Base-by-base conservation (phyloP, 2,113 vertebrate species). In the Sorex fumeus region DNA sequence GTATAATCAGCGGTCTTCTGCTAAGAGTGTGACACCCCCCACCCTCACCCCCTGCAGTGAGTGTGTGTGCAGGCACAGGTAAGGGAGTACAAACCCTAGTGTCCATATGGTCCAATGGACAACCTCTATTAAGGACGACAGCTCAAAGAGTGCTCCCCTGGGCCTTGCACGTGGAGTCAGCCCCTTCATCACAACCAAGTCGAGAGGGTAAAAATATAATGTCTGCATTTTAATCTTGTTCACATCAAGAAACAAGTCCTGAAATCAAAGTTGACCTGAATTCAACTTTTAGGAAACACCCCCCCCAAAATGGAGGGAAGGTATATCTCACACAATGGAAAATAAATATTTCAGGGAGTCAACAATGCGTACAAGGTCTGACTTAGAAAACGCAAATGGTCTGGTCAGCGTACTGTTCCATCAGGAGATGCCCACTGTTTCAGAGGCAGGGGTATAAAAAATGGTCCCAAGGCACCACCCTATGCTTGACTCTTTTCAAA, bases 301-400 rank as follows among this genome's bases (percentile, higher is more conserved):
- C 84, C 3, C 40, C 67, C 30, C 83, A 80, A 88, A 77, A 28
- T 43, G 27, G 86, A 11, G 16, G 66, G 57, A 82, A 28, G 13
- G 13, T 89, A 0, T 74, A 87, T 80, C 88, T 67, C 19, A 30
- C 53, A 92, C 10, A 92, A 70, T 84, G 27, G 78, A 45, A 91
- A 95, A 93, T 82, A 93, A 91, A 30, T 83, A 84, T 84, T 91
- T 84, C 18, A 87, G 67, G 50, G 23, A 94, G 47, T 15, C 34
- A 53, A 72, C 57, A 90, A 84, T 87, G 84, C 25, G 85, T 57
- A 82, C 16, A 75, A 90, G 94, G 36, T 23, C 23, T 85, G 93
- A 84, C 27, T 36, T 77, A 13, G 47, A 75, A 95, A 94, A 91
- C 21, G 62, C 10, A 93, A 93, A 15, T 82, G 21, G 27, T 87